Evolutionary conservation across 2,113 vertebrate genomes (phyloP), one percentile per base, ranked within the genome.

Genomic region (Paracanthobrama guichenoti): DNA sequence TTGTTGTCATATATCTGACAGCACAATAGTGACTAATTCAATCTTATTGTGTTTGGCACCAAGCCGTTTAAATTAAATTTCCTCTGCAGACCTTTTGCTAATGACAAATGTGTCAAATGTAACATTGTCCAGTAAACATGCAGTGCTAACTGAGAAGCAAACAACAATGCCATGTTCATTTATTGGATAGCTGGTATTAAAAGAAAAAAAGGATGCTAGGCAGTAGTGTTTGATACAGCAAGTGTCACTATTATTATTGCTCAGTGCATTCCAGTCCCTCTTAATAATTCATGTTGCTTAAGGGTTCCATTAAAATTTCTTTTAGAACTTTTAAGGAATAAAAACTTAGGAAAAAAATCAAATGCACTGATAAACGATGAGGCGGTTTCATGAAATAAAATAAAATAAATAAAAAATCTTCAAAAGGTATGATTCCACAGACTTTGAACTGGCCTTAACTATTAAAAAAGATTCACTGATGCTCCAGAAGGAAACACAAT

Each of bases 1-100:
- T 80, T 86, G 80, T 77, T 72, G 62, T 88, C 84, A 88, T 89
- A 88, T 24, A 83, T 67, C 87, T 86, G 83, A 87, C 66, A 14
- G 39, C 64, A 59, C 82, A 82, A 18, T 85, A 76, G 76, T 12
- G 0, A 48, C 69, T 66, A 86, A 86, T 87, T 20, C 22, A 87
- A 87, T 89, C 57, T 77, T 44, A 7, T 2, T 53, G 22, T 44
- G 46, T 81, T 87, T 79, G 59, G 12, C 28, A 77, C 66, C 42
- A 53, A 87, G 42, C 44, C 24, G 59, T 79, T 75, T 53, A 39
- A 85, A 77, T 73, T 74, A 12, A 77, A 57, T 83, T 59, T 85
- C 42, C 22, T 26, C 6, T 24, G 31, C 46, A 73, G 46, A 13
- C 46, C 18, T 50, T 50, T 85, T 73, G 50, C 24, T 31, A 86